These are phyloP conservation scores for Pao palembangensis DNA, from an alignment of 2,113 vertebrate species.

Conservation along the genomic window DNA sequence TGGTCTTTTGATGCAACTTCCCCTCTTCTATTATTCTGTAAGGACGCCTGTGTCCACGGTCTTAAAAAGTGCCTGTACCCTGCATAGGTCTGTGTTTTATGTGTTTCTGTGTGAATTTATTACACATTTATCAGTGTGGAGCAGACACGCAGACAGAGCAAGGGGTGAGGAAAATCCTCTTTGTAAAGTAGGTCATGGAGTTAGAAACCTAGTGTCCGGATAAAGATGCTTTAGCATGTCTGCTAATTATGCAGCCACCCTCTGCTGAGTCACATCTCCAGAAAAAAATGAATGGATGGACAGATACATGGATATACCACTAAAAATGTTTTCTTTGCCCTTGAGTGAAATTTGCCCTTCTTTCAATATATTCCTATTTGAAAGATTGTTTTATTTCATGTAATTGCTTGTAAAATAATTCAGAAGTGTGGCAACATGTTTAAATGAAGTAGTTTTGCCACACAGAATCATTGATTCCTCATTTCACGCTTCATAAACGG, in stretches of 20 bases:
- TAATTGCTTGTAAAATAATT: no score
- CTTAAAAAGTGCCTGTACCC: no score
- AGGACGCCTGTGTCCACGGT: no score
- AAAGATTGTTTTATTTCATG: no score
- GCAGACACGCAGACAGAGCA: slow-evolving; percentile 59
- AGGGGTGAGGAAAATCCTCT: slow-evolving; percentile 70
- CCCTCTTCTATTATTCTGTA: neutral
- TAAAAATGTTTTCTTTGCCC: no score
- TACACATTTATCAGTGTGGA: slow-evolving; percentile 53
- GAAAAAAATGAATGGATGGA: slow-evolving; percentile 38
- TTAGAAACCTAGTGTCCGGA: slow-evolving; percentile 58
- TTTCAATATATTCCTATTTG: no score
- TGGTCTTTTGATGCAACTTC: slow-evolving; percentile 1
- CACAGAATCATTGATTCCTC: no score
- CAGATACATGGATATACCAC: slow-evolving; percentile 1
- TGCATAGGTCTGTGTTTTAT: slow-evolving; percentile 1
- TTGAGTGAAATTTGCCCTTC: no score
- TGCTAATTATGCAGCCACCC: slow-evolving; percentile 61
- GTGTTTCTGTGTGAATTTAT: slow-evolving; percentile 45
- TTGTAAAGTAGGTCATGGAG: slow-evolving; percentile 74
- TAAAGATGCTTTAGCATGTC: slow-evolving; percentile 66
- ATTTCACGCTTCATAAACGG: no score
- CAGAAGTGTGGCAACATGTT: no score
- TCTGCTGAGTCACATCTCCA: slow-evolving; percentile 65
- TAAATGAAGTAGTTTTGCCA: no score